A percentile compares a stretch with the other conserved stretches of the same genome.
Conservation (phyloP, 1,140 invertebrate genomes). For the Hypothenemus hampei region DNA sequence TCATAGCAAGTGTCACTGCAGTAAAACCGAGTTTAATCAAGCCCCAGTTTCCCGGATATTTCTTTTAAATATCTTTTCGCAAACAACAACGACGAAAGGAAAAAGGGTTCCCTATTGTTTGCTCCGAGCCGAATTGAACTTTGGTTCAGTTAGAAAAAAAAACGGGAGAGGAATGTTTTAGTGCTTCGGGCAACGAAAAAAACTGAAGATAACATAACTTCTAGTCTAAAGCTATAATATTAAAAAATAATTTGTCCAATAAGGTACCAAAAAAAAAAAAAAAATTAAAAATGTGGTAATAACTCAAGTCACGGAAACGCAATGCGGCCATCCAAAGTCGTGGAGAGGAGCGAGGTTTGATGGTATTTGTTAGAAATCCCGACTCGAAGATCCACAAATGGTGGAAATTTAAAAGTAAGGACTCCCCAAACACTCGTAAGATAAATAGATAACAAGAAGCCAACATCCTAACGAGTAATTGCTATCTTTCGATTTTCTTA, state of each 20-base stretch:
- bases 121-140: slow-evolving; percentile 18
- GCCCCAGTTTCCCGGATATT: slow-evolving; percentile 18
- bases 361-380: slow-evolving; percentile 6
- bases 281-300: too few relatives aligned
- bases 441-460: slow-evolving; percentile 29
- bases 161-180: too few relatives aligned
- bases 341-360: too few relatives aligned
- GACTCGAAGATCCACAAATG: slow-evolving; percentile 19
- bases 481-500: slow-evolving; percentile 26
- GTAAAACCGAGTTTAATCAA: slow-evolving; percentile 39
- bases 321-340: too few relatives aligned
- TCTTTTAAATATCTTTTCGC: slow-evolving; percentile 29
- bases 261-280: too few relatives aligned
- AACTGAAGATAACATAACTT: too few relatives aligned
- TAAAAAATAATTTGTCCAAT: too few relatives aligned
- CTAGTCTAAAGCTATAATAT: too few relatives aligned
- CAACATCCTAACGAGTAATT: background rate
- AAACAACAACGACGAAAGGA: slow-evolving; percentile 4
- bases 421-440: slow-evolving; percentile 14
- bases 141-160: too few relatives aligned
- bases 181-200: too few relatives aligned
- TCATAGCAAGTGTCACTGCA: slow-evolving; percentile 35
- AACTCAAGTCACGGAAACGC: slow-evolving; percentile 3
- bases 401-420: slow-evolving; percentile 17
- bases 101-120: slow-evolving; percentile 21